Conservation (phyloP, 2,797 vertebrate genomes). For the Acridotheres tristis region DNA sequence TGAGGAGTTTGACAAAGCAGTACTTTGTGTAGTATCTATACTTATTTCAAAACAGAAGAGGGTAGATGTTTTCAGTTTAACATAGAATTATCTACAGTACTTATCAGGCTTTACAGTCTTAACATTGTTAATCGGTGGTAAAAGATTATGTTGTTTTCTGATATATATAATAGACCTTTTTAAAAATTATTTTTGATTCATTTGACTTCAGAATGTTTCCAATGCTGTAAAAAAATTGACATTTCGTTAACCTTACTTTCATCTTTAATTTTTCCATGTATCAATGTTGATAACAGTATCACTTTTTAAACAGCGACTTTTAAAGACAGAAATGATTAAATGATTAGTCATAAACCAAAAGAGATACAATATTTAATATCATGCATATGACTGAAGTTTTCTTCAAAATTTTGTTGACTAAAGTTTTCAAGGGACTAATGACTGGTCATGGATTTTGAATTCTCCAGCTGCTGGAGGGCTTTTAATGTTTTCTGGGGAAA, state of each 20-base stretch:
- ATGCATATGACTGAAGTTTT: neutral
- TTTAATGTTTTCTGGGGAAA: neutral
- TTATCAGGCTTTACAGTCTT: slow-evolving; percentile 29
- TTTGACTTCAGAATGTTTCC: slow-evolving; percentile 12
- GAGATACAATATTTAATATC: neutral
- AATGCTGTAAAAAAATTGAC: neutral
- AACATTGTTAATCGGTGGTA: slow-evolving; percentile 43
- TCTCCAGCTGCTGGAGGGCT: neutral
- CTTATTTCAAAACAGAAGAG: slow-evolving; percentile 20
- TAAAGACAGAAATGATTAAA: neutral
- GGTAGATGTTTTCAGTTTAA: slow-evolving; percentile 45
- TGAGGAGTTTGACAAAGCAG: neutral
- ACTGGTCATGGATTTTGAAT: neutral
- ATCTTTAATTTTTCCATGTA: neutral
- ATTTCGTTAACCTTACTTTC: neutral
- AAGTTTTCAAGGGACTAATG: neutral
- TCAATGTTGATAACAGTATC: neutral
- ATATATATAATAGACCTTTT: slow-evolving; percentile 38
- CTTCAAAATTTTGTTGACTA: neutral
- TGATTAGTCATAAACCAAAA: neutral
- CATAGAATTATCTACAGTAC: neutral
- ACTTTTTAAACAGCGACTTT: neutral
- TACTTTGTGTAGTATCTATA: neutral
- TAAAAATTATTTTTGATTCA: slow-evolving; percentile 23
- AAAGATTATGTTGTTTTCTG: slow-evolving; percentile 30